Percentiles rank a stretch among this genome's conserved stretches.
Evolutionary conservation across 2,797 vertebrate species (phyloP).

Genomic region (Petrocephalus schoutedeni): DNA sequence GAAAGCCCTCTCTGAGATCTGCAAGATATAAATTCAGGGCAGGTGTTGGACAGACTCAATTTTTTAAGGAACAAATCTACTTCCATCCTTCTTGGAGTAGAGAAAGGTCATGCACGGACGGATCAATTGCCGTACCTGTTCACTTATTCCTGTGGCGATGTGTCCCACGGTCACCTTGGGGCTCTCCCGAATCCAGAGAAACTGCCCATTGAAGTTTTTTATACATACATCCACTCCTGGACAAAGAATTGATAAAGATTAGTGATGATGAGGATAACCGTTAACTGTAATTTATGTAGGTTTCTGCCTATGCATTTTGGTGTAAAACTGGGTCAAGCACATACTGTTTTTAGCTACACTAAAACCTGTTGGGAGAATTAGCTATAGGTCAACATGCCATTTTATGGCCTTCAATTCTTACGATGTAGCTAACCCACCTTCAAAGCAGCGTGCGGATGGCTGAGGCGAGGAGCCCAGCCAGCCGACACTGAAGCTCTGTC

Average conservation of each 20-base stretch:
- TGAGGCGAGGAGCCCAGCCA: constrained; percentile 67
- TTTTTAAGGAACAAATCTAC: neutral
- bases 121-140: constrained; percentile 69
- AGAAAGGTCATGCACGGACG: neutral
- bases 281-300: neutral
- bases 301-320: neutral
- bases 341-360: neutral
- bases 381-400: neutral
- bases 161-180: constrained; percentile 83
- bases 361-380: neutral
- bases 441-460: constrained; percentile 67
- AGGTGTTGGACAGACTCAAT: neutral
- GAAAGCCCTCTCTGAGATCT: constrained; percentile 79
- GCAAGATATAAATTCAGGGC: constrained; percentile 12
- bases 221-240: constrained; percentile 88
- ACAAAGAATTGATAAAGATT: neutral
- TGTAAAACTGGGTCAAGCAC: neutral
- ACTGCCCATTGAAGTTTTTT: constrained; percentile 78
- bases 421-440: constrained; percentile 59
- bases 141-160: constrained; percentile 85
- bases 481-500: constrained; percentile 68
- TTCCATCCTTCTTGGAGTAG: neutral
- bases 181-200: constrained; percentile 83
- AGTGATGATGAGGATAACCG: neutral
- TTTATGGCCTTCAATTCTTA: neutral